A percentile compares a stretch with the other conserved stretches of the same genome.
Evolutionary conservation across 2,888 invertebrate species (phyloP).

Genomic region (Drosophila kambysellisi): DNA sequence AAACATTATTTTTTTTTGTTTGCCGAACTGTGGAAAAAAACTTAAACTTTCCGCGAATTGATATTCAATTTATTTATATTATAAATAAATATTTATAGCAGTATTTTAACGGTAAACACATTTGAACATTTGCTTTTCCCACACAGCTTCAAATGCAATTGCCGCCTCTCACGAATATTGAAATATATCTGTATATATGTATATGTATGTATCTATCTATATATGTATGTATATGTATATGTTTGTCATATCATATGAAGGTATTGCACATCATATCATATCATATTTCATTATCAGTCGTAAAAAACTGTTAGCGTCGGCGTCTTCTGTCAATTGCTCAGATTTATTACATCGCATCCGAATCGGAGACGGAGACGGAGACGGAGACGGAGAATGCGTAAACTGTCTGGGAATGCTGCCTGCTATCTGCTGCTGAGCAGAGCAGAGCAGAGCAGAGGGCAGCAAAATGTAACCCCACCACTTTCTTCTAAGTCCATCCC

Average conservation of each 20-base stretch:
- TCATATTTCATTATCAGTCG: conserved; percentile 59
- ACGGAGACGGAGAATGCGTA: conserved; percentile 8
- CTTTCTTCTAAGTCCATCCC: neutral
- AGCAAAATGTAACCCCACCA: conserved; percentile 1
- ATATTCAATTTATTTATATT: neutral
- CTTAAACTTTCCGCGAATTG: neutral
- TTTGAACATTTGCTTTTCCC: conserved; percentile 34
- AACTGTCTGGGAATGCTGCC: conserved; percentile 49
- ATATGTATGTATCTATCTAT: neutral
- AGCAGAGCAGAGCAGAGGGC: neutral
- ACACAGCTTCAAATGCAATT: conserved; percentile 55
- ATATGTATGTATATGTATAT: neutral
- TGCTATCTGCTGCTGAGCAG: neutral
- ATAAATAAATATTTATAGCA: neutral
- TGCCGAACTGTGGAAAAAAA: neutral
- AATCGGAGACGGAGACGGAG: conserved; percentile 4
- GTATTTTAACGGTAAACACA: neutral
- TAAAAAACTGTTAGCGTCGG: conserved; percentile 33
- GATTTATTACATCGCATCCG: conserved; percentile 62
- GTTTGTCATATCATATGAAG: neutral
- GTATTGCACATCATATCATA: neutral
- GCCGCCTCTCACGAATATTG: conserved; percentile 2
- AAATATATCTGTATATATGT: neutral
- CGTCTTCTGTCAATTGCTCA: conserved; percentile 60
- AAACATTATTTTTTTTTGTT: neutral